Conservation (phyloP, 1,140 invertebrate genomes). For the Vanessa atalanta region DNA sequence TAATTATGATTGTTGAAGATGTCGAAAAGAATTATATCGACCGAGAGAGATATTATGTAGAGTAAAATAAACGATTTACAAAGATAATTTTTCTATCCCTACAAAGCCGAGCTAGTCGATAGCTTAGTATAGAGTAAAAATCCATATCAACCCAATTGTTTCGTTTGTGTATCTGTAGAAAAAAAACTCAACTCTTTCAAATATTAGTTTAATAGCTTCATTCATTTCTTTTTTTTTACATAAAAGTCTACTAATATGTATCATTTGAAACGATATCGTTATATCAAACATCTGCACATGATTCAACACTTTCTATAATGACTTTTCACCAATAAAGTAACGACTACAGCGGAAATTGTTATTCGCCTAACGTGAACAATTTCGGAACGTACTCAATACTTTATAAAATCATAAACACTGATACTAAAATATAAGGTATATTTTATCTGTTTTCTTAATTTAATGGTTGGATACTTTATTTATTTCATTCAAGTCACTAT, state of each 20-base stretch:
- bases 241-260: not conserved
- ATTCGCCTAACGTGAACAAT: conserved; percentile 8
- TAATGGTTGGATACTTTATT: too few species aligned
- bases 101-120: too few species aligned
- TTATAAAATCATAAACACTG: conserved; percentile 5
- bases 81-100: too few species aligned
- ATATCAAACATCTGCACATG: not conserved
- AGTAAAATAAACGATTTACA: too few species aligned
- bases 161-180: too few species aligned
- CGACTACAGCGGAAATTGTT: conserved; percentile 4
- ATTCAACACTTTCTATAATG: conserved; percentile 4
- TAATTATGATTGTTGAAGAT: too few species aligned
- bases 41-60: too few species aligned
- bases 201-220: not conserved
- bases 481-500: too few species aligned
- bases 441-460: not conserved
- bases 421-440: not conserved
- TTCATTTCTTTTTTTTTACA: not conserved
- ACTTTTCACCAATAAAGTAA: not conserved
- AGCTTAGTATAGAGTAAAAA: too few species aligned
- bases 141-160: too few species aligned
- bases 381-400: not conserved
- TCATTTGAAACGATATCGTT: not conserved
- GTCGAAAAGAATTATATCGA: too few species aligned
- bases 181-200: not conserved